Evolutionary conservation across 2,113 vertebrate genomes (phyloP).

Genomic region (Sphaerodactylus townsendi): DNA sequence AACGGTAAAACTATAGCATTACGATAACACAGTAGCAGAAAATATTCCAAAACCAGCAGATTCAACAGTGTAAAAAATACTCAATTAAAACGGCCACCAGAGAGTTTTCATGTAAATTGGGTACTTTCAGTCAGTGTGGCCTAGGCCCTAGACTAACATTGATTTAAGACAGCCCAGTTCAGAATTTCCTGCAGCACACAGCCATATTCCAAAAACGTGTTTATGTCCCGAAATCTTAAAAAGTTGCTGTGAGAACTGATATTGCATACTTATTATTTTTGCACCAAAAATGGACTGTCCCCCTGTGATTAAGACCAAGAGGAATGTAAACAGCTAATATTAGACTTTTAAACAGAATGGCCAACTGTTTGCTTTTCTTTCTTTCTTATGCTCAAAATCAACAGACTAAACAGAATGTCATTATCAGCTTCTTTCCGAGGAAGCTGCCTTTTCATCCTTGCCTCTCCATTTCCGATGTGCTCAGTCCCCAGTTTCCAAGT

Average conservation of each 20-base stretch:
- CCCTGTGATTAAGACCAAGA: neutral
- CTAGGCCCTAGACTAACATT: neutral
- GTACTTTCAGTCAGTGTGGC: neutral
- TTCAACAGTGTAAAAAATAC: too few species aligned
- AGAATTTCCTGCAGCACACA: neutral
- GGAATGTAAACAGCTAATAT: neutral
- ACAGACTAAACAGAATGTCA: neutral
- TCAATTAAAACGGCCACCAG: too few species aligned
- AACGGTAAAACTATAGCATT: too few species aligned
- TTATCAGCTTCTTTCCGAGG: neutral
- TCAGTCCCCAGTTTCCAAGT: neutral
- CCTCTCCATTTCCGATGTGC: neutral
- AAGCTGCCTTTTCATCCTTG: neutral
- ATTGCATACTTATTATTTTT: neutral
- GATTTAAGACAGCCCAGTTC: neutral
- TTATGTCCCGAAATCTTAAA: neutral
- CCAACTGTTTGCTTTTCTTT: neutral
- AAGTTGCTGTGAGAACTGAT: neutral
- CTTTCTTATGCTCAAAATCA: neutral
- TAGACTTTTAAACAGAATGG: neutral
- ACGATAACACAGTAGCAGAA: too few species aligned
- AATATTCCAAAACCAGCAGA: too few species aligned
- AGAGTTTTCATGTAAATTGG: neutral
- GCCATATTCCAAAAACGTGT: neutral
- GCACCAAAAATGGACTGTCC: neutral